Evolutionary conservation across 2,888 invertebrate genomes (phyloP).

Genomic region (Lithophane leautieri): DNA sequence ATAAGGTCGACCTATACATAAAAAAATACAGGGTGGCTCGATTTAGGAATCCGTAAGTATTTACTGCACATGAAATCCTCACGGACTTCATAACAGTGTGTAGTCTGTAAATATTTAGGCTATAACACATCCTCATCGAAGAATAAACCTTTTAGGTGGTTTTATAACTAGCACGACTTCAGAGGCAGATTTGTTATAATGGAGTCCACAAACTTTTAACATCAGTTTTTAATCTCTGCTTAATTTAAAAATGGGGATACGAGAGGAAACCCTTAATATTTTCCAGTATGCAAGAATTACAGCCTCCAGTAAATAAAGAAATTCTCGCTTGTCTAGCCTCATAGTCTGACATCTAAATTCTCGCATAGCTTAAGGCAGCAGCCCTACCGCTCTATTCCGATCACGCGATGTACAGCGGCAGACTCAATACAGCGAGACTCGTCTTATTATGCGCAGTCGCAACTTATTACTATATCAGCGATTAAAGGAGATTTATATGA

Average conservation of each 20-base stretch:
- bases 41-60: neutral
- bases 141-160: neutral
- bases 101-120: neutral
- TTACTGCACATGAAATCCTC: neutral
- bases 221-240: neutral
- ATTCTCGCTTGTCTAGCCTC: neutral
- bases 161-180: neutral
- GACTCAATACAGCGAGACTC: conserved; percentile 60
- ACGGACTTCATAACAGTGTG: neutral
- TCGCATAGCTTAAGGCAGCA: conserved; percentile 33
- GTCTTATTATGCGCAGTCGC: conserved; percentile 61
- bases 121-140: neutral
- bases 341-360: neutral
- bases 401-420: conserved; percentile 54
- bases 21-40: neutral
- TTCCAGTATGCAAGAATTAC: neutral
- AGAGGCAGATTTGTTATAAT: neutral
- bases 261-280: neutral
- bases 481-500: conserved; percentile 54
- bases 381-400: conserved; percentile 57
- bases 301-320: neutral
- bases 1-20: too few relatives aligned
- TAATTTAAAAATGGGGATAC: neutral
- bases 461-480: conserved; percentile 55
- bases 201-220: neutral